Evolutionary conservation across 2,113 vertebrate genomes (phyloP), one percentile per base, ranked within the genome.

Genomic region (Litocranius walleri): DNA sequence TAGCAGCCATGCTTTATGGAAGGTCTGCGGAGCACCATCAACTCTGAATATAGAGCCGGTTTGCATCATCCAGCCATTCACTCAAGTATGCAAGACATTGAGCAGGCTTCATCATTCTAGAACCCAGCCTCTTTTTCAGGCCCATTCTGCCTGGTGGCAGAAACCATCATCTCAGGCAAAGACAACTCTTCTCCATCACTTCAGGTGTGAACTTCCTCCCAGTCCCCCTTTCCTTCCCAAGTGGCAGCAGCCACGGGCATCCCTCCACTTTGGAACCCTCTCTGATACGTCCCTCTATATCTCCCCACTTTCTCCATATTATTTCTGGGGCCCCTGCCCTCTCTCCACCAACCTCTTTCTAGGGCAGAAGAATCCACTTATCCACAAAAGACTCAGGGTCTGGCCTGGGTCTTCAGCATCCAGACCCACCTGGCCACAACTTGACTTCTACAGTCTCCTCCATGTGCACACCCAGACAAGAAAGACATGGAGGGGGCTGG

Each of bases 71-170:
- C 33, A 56, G 21, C 21, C 71, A 13, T 78, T 84, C 56, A 61
- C 19, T 43, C 7, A 15, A 21, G 43, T 52, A 86, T 33, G 43
- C 9, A 64, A 77, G 45, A 88, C 29, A 82, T 21, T 67, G 57
- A 40, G 56, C 33, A 36, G 43, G 13, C 33, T 88, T 89, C 78
- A 40, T 86, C 92, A 90, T 78, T 87, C 67, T 96, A 9, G 48
- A 62, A 59, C 48, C 64, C 40, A 71, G 12, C 11, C 82, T 91
- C 48, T n/a, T 52, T 36, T 45, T 77, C 61, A 61, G 74, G 7
- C 3, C 14, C 62, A 77, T 78, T 78, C n/a, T 57, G 19, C 45
- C 50, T 8, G 5, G 45, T 9, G 52, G 14, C 30, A 88, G 82
- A 95, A 80, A 91, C 62, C 40, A 36, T 90, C 36, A 43, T 81